Evolutionary conservation across 2,113 vertebrate species (phyloP).

Genomic region (Istiophorus platypterus): DNA sequence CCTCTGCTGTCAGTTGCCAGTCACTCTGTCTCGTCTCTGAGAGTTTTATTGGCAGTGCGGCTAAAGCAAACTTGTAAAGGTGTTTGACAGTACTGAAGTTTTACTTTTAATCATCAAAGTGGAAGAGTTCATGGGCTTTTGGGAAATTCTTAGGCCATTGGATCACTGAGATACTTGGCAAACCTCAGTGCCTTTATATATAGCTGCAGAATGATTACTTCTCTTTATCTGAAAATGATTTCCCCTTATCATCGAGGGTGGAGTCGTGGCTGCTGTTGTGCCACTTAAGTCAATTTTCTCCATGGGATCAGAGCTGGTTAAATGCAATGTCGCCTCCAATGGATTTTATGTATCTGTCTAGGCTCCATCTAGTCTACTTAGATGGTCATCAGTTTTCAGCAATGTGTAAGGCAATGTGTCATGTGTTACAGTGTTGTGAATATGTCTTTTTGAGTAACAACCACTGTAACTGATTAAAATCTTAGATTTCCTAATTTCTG

Average conservation of each 20-base stretch:
- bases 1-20: constrained; percentile 26
- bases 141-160: background rate
- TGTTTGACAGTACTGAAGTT: constrained; percentile 36
- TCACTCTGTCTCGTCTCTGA: constrained; percentile 3
- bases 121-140: constrained; percentile 19
- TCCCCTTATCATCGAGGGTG: constrained; percentile 45
- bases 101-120: constrained; percentile 46
- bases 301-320: constrained; percentile 34
- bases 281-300: constrained; percentile 60
- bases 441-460: background rate
- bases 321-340: constrained; percentile 23
- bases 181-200: constrained; percentile 18
- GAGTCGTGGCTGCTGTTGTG: constrained; percentile 34
- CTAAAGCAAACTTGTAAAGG: constrained; percentile 38
- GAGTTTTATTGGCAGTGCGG: constrained; percentile 35
- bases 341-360: constrained; percentile 8
- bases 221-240: constrained; percentile 58
- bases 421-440: background rate
- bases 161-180: constrained; percentile 18
- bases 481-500: background rate
- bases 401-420: background rate
- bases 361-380: background rate
- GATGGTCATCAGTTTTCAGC: background rate
- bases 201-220: constrained; percentile 38
- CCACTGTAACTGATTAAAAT: background rate